Evolutionary conservation across 2,888 invertebrate species (phyloP), one percentile per base, ranked within the genome.

Genomic region (Chrysodeixis includens): DNA sequence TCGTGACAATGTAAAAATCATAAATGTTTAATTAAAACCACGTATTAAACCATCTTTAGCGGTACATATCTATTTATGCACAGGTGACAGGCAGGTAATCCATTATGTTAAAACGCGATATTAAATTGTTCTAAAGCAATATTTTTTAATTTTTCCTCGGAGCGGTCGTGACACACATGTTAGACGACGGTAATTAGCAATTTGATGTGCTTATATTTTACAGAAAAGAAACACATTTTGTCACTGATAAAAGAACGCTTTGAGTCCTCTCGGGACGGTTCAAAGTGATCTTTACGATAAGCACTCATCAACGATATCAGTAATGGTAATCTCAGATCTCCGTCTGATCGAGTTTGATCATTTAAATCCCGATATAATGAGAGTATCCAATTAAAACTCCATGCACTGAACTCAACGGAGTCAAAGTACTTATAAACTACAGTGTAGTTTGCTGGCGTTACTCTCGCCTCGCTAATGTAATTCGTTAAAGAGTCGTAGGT

Each of bases 401-500:
- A 12, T 35, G 35, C 35, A 35, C 12, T 14, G 10, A 35, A 35
- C 6, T 1, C 46, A 18, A 20, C 10, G 46, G 10, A 18, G 18
- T 18, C 18, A 18, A 55, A 7, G 5, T 54, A 40, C 60, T 52
- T 26, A 30, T 26, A n/a, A 35, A 18, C 35, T 20, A 58, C 20
- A 14, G 22, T 35, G 16, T 54, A 60, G 49, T 40, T 61, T 40
- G 35, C 56, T n/a, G 32, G 46, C 35, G 55, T 46, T 58, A 64
- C 51, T 63, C 58, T 30, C 56, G 44, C 55, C 56, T 71, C 51
- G 35, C 58, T 59, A 63, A 71, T 56, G 63, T 56, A 56, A 63
- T 74, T 69, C 46, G 49, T 59, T 30, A 22, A 44, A 56, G 62
- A 54, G 35, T 56, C 69, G 53, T 73, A 18, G 30, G 26, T 35